Evolutionary conservation across 2,888 invertebrate genomes (phyloP).

Genomic region (Creontiades dilutus): DNA sequence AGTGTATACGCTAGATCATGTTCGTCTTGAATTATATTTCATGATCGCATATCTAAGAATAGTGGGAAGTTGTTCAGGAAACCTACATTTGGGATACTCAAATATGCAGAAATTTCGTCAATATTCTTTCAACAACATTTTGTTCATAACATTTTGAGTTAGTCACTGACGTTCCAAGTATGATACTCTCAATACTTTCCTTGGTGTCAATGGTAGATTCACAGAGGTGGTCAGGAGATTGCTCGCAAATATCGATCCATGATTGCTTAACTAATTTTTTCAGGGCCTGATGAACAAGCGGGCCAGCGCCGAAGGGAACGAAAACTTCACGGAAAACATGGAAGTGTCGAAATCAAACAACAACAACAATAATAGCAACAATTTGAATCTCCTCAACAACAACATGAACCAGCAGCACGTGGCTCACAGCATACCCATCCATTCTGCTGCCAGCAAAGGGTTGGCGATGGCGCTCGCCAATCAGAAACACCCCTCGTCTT

Average conservation of each 20-base stretch:
- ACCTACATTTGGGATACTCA: no score
- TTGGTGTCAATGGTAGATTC: no score
- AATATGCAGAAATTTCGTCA: no score
- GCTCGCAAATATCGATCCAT: neutral
- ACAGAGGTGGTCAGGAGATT: no score
- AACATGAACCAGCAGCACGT: conserved; percentile 76
- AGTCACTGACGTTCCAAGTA: no score
- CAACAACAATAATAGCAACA: conserved; percentile 76
- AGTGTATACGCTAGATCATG: no score
- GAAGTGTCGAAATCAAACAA: conserved; percentile 75
- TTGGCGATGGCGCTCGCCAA: conserved; percentile 79
- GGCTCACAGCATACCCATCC: conserved; percentile 75
- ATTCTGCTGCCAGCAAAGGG: conserved; percentile 82
- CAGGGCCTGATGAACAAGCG: conserved; percentile 63
- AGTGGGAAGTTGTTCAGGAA: no score
- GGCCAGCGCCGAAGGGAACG: conserved; percentile 74
- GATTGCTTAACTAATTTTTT: neutral
- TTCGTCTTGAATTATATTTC: no score
- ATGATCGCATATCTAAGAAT: no score
- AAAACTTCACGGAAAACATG: conserved; percentile 71
- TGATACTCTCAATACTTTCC: no score
- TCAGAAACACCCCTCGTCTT: conserved; percentile 74
- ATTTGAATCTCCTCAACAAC: conserved; percentile 76
- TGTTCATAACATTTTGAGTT: no score
- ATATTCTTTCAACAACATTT: no score